Evolutionary conservation across 2,888 invertebrate genomes (phyloP).

Genomic region (Phlogophora meticulosa): DNA sequence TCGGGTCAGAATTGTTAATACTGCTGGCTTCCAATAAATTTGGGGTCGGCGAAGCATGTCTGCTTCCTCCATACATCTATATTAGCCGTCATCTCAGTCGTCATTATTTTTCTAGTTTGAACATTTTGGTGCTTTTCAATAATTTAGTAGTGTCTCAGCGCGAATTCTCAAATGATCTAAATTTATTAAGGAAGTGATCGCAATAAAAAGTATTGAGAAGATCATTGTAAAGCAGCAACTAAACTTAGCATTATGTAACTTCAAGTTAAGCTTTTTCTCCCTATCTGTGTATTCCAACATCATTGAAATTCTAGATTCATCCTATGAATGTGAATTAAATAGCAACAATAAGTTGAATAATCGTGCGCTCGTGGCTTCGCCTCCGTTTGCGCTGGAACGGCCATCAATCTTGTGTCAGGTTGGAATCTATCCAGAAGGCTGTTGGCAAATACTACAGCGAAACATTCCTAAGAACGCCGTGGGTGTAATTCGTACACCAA

Average conservation of each 20-base stretch:
- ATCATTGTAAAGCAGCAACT: neutral
- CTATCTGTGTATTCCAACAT: constrained; percentile 16
- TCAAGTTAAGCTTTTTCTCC: constrained; percentile 2
- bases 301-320: constrained; percentile 52
- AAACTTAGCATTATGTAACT: constrained; percentile 7
- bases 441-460: constrained; percentile 62
- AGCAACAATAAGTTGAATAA: constrained; percentile 47
- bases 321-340: constrained; percentile 56
- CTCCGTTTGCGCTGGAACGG: constrained; percentile 43
- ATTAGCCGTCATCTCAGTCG: neutral
- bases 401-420: constrained; percentile 65
- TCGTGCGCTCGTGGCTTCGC: constrained; percentile 39
- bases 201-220: neutral
- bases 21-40: neutral
- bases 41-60: no score
- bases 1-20: neutral
- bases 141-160: no score
- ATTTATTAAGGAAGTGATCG: neutral
- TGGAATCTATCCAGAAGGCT: constrained; percentile 67
- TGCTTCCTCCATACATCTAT: no score
- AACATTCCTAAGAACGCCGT: constrained; percentile 50
- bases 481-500: constrained; percentile 41
- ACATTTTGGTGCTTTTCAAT: no score
- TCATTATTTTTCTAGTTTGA: no score
- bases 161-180: no score